A percentile compares a stretch with the other conserved stretches of the same genome.
These are phyloP conservation scores for Ericerus pela DNA, from an alignment of 1,140 invertebrate species.

Conservation along the genomic window DNA sequence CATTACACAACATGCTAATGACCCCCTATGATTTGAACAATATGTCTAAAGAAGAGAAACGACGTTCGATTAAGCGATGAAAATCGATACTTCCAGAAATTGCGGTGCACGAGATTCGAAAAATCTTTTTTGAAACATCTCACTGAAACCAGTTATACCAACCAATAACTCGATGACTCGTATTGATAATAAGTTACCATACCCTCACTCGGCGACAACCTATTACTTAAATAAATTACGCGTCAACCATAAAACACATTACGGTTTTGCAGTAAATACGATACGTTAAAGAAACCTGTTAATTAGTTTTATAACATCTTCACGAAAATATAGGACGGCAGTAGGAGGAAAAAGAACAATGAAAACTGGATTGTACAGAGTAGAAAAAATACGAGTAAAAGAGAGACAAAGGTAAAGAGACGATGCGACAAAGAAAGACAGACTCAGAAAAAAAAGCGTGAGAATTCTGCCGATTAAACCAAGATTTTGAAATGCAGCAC, in stretches of 20 bases:
- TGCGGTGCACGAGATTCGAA: too few species aligned
- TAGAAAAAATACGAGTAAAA: too few species aligned
- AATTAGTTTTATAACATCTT: constrained; percentile 11
- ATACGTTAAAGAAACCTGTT: constrained; percentile 9
- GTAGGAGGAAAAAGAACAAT: neutral
- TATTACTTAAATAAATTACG: constrained; percentile 12
- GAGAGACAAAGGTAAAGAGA: too few species aligned
- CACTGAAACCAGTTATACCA: constrained; percentile 12
- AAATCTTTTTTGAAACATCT: too few species aligned
- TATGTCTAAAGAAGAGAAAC: too few species aligned
- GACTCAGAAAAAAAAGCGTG: constrained; percentile 1
- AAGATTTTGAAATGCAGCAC: neutral
- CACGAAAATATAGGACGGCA: neutral
- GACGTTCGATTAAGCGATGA: too few species aligned
- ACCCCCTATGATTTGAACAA: too few species aligned
- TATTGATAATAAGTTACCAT: constrained; percentile 11
- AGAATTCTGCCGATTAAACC: constrained; percentile 5
- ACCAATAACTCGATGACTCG: neutral
- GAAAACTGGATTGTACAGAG: constrained; percentile 7
- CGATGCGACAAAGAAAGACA: too few species aligned
- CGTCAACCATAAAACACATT: constrained; percentile 10
- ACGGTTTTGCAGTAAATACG: constrained; percentile 5
- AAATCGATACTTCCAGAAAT: too few species aligned
- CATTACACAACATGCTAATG: too few species aligned
- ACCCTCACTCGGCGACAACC: constrained; percentile 2